Conservation (phyloP, 2,888 invertebrate genomes). For the Cheilosia urbana region DNA sequence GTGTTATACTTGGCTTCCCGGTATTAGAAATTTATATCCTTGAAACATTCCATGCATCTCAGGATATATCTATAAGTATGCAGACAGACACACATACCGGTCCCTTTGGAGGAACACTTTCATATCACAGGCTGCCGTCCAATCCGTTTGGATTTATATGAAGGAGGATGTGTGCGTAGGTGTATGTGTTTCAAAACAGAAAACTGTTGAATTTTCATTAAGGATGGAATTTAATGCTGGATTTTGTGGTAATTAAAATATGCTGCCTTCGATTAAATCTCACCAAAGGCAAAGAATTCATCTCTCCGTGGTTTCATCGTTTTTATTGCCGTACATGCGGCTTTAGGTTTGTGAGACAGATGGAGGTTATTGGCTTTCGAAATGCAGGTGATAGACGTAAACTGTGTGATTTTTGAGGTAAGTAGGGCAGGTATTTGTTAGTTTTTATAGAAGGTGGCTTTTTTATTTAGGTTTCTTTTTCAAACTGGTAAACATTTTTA, state of each 20-base stretch:
- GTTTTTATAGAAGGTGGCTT: too few species aligned
- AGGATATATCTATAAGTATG: constrained; percentile 7
- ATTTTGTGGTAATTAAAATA: constrained; percentile 76
- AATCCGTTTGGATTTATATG: constrained; percentile 10
- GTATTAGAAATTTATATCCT: constrained; percentile 67
- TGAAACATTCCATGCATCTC: constrained; percentile 59
- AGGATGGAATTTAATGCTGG: constrained; percentile 73
- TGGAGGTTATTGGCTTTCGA: not conserved
- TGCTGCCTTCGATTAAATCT: constrained; percentile 73
- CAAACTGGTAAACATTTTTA: too few species aligned
- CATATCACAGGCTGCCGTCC: constrained; percentile 30
- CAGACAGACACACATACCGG: constrained; percentile 10
- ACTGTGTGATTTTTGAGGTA: too few species aligned
- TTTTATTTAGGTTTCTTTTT: too few species aligned
- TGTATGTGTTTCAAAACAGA: constrained; percentile 14
- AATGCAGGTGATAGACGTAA: too few species aligned
- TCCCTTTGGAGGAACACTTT: constrained; percentile 36
- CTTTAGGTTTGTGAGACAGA: not conserved
- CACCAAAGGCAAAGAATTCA: constrained; percentile 44
- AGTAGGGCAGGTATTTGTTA: too few species aligned
- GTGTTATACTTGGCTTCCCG: constrained; percentile 20
- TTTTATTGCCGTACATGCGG: constrained; percentile 24
- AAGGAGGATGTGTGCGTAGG: not conserved
- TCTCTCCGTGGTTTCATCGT: constrained; percentile 19
- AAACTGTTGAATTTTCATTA: constrained; percentile 75